Evolutionary conservation across 2,888 invertebrate species (phyloP), one percentile per base, ranked within the genome.

Genomic region (Aporophyla nigra): DNA sequence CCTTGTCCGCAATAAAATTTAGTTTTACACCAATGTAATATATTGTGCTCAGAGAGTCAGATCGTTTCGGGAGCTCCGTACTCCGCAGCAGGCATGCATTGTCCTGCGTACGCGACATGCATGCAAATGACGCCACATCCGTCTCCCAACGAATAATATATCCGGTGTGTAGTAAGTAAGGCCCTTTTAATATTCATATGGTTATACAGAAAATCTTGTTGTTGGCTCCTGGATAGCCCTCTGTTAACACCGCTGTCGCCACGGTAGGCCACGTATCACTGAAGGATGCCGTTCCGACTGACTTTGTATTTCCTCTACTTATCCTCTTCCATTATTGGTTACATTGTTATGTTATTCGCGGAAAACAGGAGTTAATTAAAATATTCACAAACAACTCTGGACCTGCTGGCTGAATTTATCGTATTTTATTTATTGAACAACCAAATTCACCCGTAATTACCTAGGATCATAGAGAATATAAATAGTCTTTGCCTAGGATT

Each of bases 41-140:
- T 78, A 83, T 76, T 78, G 76, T 76, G 80, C 77, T 74, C n/a
- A n/a, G n/a, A n/a, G n/a, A 71, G 79, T 82, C 78, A 84, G 80
- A 84, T 81, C 85, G 80, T 85, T 82, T 82, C 76, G 86, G 86
- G 84, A 75, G 70, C 76, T 77, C 80, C 70, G 69, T 68, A 78
- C 73, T 69, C 61, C 74, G 72, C 66, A 67, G 76, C 74, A 83
- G 76, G 78, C 82, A 83, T 82, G 84, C 83, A 88, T 87, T 88
- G 89, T 89, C 85, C 88, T 79, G 71, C 76, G 89, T 85, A 87
- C 92, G 89, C 92, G 92, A 89, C 91, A 70, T 88, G 96, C 93
- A 96, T 96, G 94, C 94, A 94, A 95, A 96, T 95, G 93, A 89
- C 87, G 83, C 87, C 87, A 94, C 95, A 96, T 96, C 96, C 96